Base-by-base conservation (phyloP, 2,113 vertebrate species). In the Peucedramus taeniatus region DNA sequence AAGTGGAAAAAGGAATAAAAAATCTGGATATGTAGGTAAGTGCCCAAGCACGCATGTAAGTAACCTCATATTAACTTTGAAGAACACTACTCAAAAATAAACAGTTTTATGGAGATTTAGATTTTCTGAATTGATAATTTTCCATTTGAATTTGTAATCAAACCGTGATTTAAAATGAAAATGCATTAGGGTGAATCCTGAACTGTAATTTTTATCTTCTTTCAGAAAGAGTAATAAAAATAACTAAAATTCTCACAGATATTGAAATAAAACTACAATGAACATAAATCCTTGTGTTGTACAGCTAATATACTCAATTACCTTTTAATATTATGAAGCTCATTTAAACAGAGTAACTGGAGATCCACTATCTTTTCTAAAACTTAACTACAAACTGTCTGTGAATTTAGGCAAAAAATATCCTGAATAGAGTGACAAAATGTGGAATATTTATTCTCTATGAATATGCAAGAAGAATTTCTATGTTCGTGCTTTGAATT, bases 331-430 rank as follows among this genome's bases (percentile, higher is more conserved):
- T 37, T 28, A 60, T 44, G 28, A 71, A 33, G 63, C 47, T 65
- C 75, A 45, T 83, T 94, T 94, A 82, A 91, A 71, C 26, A 80
- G 45, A 56, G 19, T 70, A 40, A 56, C 40, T 94, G 35, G 27
- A 69, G 21, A 86, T 87, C 47, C 42, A 74, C 69, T 63, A 16
- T 26, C 10, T 88, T 94, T 80, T 74, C 57, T 75, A 47, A 86
- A 90, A 87, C 31, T 51, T 89, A 75, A 30, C 26, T 42, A 30
- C 30, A 87, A 63, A 74, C 63, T 79, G 13, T 47, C 50, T 82
- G 57, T 56, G 56, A 90, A 87, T 88, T 91, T 56, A 88, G 42
- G 49, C 35, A 86, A 61, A 95, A 94, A 77, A 74, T 81, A 94
- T 22, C 51, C 51, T 71, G 22, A 70, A 68, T 6, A 65, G 27